Evolutionary conservation across 2,113 vertebrate species (phyloP), one percentile per base, ranked within the genome.

Genomic region (Pterocles gutturalis): DNA sequence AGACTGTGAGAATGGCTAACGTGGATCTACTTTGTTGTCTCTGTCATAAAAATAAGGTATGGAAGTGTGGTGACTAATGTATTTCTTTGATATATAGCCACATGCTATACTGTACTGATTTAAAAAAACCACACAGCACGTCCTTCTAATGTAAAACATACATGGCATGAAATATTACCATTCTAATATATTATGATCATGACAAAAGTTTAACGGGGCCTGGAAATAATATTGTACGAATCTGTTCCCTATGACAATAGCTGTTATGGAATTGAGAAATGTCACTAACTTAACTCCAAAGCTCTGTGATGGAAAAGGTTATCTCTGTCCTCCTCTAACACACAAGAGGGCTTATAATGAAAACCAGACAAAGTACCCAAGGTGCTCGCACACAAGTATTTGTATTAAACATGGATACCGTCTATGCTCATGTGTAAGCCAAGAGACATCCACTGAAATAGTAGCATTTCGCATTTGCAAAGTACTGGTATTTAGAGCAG

Each of bases 121-220:
- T 7, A 76, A 85, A 87, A 78, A 58, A 66, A 33, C 2, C 41
- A 66, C 46, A 25, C 20, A 72, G 46, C 28, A 67, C 0, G 0
- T 57, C 65, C 41, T 70, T 89, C 55, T 94, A 83, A 91, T 41
- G n/a, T 64, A 76, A 95, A 94, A 46, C 87, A 93, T 54, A 49
- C 29, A 51, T 75, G 51, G 34, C 45, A 58, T 54, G 36, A 92
- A 71, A 71, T 83, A 85, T 54, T 81, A 51, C 10, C 7, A 8
- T 79, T 80, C 41, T 83, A 76, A 33, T 80, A 84, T 29, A 87
- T 78, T 66, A n/a, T 85, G 61, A 79, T 43, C 17, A 26, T 69
- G 46, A 51, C 18, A 92, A 28, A 79, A 12, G 41, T 92, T 95
- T 62, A 76, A 89, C 61, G 67, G 51, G 54, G 18, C 57, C 66